Base-by-base conservation (phyloP, 2,113 vertebrate species). In the Aramus guarauna region DNA sequence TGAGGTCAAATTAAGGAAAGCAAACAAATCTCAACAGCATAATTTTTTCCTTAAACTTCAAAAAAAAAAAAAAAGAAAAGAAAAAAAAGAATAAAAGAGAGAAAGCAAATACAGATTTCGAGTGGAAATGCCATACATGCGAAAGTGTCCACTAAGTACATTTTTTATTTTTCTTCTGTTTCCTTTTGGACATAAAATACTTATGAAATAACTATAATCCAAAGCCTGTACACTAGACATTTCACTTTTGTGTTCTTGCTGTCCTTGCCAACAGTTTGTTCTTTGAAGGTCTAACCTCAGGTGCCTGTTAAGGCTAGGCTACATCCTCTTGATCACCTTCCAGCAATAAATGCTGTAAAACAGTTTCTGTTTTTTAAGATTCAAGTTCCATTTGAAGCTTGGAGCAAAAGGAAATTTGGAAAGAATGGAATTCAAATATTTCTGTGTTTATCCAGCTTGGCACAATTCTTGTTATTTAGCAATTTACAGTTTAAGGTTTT, bases 391-490 rank as follows among this genome's bases (percentile, higher is more conserved):
- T 52, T 95, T 96, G 87, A 52, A 96, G 19, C 73, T 87, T 41
- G 19, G 29, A 90, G 36, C 73, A 52, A 94, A 96, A 93, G 45
- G 48, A 95, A 96, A 94, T 92, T 85, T 93, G 86, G 83, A 95
- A 94, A 94, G 82, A 95, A 95, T 69, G 18, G 78, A 92, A 78
- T 81, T 88, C 78, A 88, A 87, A 82, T 92, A 96, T 89, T 97
- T 92, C 68, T 81, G 11, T 86, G 89, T 96, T 97, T 95, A 96
- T 21, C 37, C 85, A 90, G 53, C 36, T 85, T 1, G 8, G n/a
- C 14, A 60, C 0, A 2, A 52, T 53, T 53, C 52, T 89, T 75
- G 19, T 89, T 96, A 87, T 82, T 82, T 81, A 93, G 67, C 2
- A 1, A 75, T 79, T 94, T 92, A 73, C n/a, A 62, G 8, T 73